Percentiles rank a stretch among this genome's conserved stretches.
These are phyloP conservation scores for Mamestra brassicae DNA, from an alignment of 2,888 invertebrate genomes.

Conservation along the genomic window DNA sequence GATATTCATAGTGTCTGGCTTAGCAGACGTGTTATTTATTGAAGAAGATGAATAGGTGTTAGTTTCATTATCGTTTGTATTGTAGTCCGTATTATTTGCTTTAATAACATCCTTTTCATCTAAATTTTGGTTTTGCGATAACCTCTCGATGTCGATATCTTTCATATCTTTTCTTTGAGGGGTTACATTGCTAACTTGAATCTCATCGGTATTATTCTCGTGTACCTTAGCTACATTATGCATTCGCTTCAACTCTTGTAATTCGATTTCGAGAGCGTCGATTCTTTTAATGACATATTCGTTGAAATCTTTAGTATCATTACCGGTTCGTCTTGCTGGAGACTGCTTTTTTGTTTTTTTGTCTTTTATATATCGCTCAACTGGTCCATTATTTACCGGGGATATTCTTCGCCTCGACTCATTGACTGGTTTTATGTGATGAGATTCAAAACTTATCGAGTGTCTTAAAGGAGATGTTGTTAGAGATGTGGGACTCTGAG, in stretches of 20 bases:
- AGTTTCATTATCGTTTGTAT: not conserved
- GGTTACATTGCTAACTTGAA: constrained; percentile 3
- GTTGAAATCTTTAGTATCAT: not conserved
- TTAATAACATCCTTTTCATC: not conserved
- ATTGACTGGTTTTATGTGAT: not conserved
- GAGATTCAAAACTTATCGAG: not conserved
- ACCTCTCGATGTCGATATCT: not conserved
- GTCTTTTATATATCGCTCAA: not conserved
- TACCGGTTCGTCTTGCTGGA: not conserved
- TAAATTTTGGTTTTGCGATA: not conserved
- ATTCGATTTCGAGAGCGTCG: constrained; percentile 7
- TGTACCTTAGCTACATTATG: not conserved
- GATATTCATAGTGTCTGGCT: not conserved
- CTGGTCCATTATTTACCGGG: rapidly evolving
- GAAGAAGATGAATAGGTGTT: not conserved
- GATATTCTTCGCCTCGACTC: not conserved
- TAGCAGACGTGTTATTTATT: not conserved
- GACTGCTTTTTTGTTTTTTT: no score
- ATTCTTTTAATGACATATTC: not conserved
- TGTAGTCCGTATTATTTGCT: not conserved
- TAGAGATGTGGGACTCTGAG: not conserved
- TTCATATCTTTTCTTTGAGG: not conserved
- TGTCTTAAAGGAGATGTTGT: not conserved
- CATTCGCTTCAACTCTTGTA: not conserved
- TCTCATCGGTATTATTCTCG: not conserved